A percentile compares a stretch with the other conserved stretches of the same genome.
phyloP scores from a whole-genome alignment of 2,888 invertebrate genomes.

The Ochropleura leucogaster region DNA sequence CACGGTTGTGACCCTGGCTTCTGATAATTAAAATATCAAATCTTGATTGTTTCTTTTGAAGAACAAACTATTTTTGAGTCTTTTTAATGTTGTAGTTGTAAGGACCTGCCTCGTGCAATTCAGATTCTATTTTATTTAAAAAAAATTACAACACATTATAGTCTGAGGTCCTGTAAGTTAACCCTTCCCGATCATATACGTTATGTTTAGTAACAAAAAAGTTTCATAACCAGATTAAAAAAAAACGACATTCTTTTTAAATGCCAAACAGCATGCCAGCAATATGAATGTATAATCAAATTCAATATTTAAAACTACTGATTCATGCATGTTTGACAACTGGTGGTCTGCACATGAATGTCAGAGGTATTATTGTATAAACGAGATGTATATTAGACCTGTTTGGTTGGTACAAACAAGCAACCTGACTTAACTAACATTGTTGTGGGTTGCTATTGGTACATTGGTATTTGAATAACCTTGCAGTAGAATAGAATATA shows the following conservation, averaged over 20 bases:
- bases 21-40: no score
- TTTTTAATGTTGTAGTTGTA: neutral
- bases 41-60: neutral
- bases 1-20: no score
- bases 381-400: slow-evolving; percentile 13
- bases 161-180: no score
- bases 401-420: slow-evolving; percentile 23
- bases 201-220: neutral
- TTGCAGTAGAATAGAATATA: neutral
- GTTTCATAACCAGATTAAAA: slow-evolving; percentile 22
- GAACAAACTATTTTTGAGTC: neutral
- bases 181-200: no score
- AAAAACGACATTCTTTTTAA: slow-evolving; percentile 23
- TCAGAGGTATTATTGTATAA: slow-evolving; percentile 3
- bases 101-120: no score
- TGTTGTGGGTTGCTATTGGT: slow-evolving; percentile 8
- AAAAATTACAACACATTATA: no score
- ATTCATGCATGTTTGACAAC: slow-evolving; percentile 36
- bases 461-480: slow-evolving; percentile 9
- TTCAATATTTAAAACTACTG: slow-evolving; percentile 28
- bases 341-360: slow-evolving; percentile 23
- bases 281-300: slow-evolving; percentile 41
- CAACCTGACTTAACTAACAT: slow-evolving; percentile 6
- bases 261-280: slow-evolving; percentile 38
- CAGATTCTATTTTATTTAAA: no score